Evolutionary conservation across 37 sponge, comb jelly and placozoan species (phyloP), one percentile per base, ranked within the genome.

Genomic region (Dysidea cf. avara): DNA sequence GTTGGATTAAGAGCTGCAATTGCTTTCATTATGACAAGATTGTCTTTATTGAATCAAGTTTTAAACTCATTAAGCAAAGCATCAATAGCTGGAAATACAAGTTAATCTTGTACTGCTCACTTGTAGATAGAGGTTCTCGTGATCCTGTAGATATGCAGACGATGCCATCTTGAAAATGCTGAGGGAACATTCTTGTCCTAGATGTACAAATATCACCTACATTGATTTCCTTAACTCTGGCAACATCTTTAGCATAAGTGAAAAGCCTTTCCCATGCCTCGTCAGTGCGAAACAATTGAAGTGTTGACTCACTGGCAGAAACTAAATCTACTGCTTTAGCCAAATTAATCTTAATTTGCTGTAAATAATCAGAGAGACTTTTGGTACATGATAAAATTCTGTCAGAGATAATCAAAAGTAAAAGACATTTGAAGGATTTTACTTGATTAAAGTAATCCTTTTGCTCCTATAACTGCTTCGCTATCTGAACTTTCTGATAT

Each of bases 211-310:
- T 50, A 17, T 50, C 39, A n/a, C n/a, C n/a, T n/a, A n/a, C n/a
- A n/a, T n/a, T n/a, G n/a, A n/a, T n/a, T n/a, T n/a, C n/a, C 18
- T 71, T 2, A 3, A 30, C 25, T 25, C 34, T 54, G 54, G 78
- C 78, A 21, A 77, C 67, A 53, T 53, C 25, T 30, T 77, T 43
- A 48, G 55, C 55, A 77, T 77, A 77, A 0, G 2, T 13, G 56
- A 34, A 53, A 25, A 77, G 1, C 22, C 65, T 64, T 36, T 25
- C 37, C 78, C 78, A 64, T 56, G 64, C 67, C 6, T 24, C 49
- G 30, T 51, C 78, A 5, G 67, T 30, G 20, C 78, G 66, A 65
- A 77, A 77, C 9, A 22, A 18, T 52, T 77, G 56, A 1, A 77
- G 16, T 21, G 36, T 65, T 77, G 17, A 14, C 14, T 47, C 33